These are phyloP conservation scores for Aurelia aurita complex sp. Pacific DNA, from an alignment of 30 jellyfish, hydroid and myxozoan species.

Conservation along the genomic window DNA sequence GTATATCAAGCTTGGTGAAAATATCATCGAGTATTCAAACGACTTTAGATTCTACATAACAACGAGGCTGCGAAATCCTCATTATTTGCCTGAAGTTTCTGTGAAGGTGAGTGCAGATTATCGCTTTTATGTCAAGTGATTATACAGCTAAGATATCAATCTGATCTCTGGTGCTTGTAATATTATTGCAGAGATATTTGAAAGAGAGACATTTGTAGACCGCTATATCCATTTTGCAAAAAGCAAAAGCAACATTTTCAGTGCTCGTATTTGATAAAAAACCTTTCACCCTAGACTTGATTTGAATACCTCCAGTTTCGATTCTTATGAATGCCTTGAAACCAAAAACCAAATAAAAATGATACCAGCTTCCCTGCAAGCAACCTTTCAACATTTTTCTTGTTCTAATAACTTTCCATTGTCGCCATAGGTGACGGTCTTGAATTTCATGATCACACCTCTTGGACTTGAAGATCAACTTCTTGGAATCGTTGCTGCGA, in stretches of 20 bases:
- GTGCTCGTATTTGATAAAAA: no score
- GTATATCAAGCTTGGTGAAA: slow-evolving; percentile 95
- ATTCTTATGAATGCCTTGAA: no score
- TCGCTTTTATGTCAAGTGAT: not conserved
- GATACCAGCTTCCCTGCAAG: no score
- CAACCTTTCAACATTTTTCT: not conserved
- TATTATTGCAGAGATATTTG: no score
- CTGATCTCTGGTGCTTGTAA: no score
- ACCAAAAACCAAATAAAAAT: no score
- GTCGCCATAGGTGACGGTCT: slow-evolving; percentile 72
- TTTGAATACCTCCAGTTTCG: no score
- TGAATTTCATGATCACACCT: slow-evolving; percentile 98
- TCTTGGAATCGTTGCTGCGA: slow-evolving; percentile 98
- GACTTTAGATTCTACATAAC: slow-evolving; percentile 93
- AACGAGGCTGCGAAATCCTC: slow-evolving; percentile 93
- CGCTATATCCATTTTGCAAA: no score
- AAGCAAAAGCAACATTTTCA: no score
- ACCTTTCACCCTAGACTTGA: no score
- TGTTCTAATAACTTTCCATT: not conserved
- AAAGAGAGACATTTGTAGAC: no score
- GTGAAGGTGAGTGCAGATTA: slow-evolving; percentile 74
- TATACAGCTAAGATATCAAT: no score
- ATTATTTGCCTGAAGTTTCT: slow-evolving; percentile 95
- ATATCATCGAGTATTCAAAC: slow-evolving; percentile 83
- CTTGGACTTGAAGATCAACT: slow-evolving; percentile 96